These are phyloP conservation scores for Hedychridium roseum DNA, from an alignment of 2,888 invertebrate genomes.

Conservation along the genomic window DNA sequence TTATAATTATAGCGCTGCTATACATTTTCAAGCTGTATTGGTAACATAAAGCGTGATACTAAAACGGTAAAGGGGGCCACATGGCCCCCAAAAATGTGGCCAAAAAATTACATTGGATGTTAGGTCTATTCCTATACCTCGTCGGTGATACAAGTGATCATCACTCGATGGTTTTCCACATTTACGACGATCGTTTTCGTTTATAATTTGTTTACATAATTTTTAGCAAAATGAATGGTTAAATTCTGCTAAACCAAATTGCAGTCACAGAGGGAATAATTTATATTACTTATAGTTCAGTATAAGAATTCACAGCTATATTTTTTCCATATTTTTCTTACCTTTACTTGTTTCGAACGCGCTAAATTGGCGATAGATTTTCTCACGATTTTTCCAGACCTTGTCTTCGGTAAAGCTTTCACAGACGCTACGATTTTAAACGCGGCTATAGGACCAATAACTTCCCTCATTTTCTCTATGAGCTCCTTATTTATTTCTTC, in stretches of 20 bases:
- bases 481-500: conserved; percentile 68
- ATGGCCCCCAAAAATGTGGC: no score
- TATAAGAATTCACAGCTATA: background rate
- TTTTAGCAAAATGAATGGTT: no score
- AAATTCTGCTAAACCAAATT: no score
- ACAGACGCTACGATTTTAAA: conserved; percentile 84
- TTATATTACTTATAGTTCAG: background rate
- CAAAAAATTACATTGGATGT: conserved; percentile 2
- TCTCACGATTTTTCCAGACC: conserved; percentile 85
- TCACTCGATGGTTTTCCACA: background rate
- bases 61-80: no score
- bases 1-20: no score
- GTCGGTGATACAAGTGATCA: background rate
- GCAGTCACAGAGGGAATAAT: no score
- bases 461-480: conserved; percentile 68
- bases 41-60: no score
- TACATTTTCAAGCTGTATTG: no score
- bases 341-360: conserved; percentile 78
- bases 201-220: background rate
- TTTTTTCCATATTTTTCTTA: conserved; percentile 58
- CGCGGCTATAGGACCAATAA: conserved; percentile 88
- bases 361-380: conserved; percentile 88
- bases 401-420: conserved; percentile 83
- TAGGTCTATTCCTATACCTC: background rate
- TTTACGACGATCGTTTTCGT: no score